These are phyloP conservation scores for Conistra vaccinii DNA, from an alignment of 2,888 invertebrate genomes.

Conservation along the genomic window DNA sequence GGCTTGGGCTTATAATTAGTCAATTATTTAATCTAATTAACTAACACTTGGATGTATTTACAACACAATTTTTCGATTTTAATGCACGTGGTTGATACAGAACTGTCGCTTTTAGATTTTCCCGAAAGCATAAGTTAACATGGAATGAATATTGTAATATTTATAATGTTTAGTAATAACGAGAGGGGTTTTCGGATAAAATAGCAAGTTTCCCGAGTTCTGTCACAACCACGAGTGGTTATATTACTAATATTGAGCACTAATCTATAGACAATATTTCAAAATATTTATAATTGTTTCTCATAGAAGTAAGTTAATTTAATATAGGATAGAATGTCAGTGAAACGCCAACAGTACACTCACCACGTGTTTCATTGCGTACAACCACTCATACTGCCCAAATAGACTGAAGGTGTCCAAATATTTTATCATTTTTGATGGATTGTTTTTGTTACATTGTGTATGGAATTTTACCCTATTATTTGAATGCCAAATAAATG, in stretches of 20 bases:
- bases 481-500: slow-evolving; percentile 90
- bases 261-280: slow-evolving; percentile 66
- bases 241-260: slow-evolving; percentile 58
- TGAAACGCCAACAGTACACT: slow-evolving; percentile 62
- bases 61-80: slow-evolving; percentile 36
- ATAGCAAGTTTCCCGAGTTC: neutral
- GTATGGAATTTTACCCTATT: slow-evolving; percentile 86
- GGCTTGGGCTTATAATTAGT: slow-evolving; percentile 64
- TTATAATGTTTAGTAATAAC: neutral
- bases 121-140: neutral
- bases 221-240: slow-evolving; percentile 24
- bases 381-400: slow-evolving; percentile 82
- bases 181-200: neutral
- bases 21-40: slow-evolving; percentile 52
- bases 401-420: slow-evolving; percentile 90
- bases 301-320: slow-evolving; percentile 70
- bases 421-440: slow-evolving; percentile 86
- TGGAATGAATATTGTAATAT: slow-evolving; percentile 17
- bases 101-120: neutral
- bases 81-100: slow-evolving; percentile 27
- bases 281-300: slow-evolving; percentile 62
- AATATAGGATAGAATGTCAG: slow-evolving; percentile 69
- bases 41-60: slow-evolving; percentile 47
- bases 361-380: slow-evolving; percentile 65
- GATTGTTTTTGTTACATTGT: slow-evolving; percentile 88